Conservation (phyloP, 2,113 vertebrate genomes). For the Ictalurus furcatus region DNA sequence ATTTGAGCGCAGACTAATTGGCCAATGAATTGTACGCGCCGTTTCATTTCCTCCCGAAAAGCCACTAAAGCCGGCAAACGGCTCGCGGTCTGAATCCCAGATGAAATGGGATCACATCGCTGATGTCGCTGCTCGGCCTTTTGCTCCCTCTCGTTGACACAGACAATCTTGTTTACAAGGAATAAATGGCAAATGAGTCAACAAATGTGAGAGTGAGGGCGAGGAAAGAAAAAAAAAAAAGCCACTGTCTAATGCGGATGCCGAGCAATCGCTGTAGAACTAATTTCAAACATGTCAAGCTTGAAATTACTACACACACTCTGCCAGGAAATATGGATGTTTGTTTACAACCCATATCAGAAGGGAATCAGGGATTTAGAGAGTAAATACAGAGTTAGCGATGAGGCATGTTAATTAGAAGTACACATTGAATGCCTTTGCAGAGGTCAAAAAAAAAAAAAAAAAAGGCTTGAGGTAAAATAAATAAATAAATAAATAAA, state of each 20-base stretch:
- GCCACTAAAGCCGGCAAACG: constrained; percentile 16
- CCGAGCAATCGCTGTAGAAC: constrained; percentile 53
- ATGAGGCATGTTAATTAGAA: constrained; percentile 52
- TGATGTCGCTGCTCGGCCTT: constrained; percentile 31
- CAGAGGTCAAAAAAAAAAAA: constrained; percentile 36
- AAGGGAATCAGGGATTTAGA: constrained; percentile 47
- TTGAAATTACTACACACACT: constrained; percentile 59
- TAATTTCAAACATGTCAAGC: constrained; percentile 60
- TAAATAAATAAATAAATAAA: background rate
- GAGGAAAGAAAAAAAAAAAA: background rate
- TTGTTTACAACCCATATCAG: constrained; percentile 58
- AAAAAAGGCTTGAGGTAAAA: background rate
- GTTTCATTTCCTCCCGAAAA: constrained; percentile 7
- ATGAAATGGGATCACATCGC: constrained; percentile 16
- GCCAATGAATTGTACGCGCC: constrained; percentile 14
- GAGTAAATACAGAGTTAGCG: constrained; percentile 50
- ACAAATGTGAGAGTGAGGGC: constrained; percentile 35
- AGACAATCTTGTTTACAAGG: constrained; percentile 54
- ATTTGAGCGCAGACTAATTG: constrained; percentile 37
- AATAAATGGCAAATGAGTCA: constrained; percentile 55
- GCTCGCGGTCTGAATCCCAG: background rate
- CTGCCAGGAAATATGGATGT: constrained; percentile 54
- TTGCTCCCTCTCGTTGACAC: constrained; percentile 39
- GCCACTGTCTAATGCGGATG: constrained; percentile 44
- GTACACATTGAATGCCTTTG: constrained; percentile 27